phyloP scores from a whole-genome alignment of 2,888 invertebrate species.

The Pandemis corylana region DNA sequence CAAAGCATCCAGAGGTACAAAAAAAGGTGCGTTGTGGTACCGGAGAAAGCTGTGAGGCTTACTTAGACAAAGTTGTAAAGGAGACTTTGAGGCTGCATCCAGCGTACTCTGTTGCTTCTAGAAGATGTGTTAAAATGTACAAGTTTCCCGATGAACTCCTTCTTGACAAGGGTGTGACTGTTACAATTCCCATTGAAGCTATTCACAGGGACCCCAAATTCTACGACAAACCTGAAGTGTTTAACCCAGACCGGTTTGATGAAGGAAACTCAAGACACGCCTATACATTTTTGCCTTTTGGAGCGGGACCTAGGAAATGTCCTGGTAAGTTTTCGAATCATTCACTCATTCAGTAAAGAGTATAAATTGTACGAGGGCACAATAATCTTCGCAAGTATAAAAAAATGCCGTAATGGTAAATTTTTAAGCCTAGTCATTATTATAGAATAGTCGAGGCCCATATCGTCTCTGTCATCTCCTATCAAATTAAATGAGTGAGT shows the following conservation, averaged over 20 bases:
- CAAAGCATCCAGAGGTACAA: constrained; percentile 64
- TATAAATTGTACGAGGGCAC: too few relatives aligned
- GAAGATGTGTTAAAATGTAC: constrained; percentile 72
- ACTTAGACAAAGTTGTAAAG: constrained; percentile 68
- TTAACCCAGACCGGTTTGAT: constrained; percentile 70
- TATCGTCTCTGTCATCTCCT: too few relatives aligned
- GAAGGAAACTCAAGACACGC: constrained; percentile 57
- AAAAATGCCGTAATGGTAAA: too few relatives aligned
- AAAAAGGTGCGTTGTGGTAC: constrained; percentile 61
- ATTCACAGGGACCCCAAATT: constrained; percentile 69
- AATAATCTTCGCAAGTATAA: too few relatives aligned
- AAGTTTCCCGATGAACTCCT: constrained; percentile 67
- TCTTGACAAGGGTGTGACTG: constrained; percentile 70
- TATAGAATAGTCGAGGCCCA: too few relatives aligned
- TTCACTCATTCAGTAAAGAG: too few relatives aligned
- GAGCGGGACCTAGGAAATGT: constrained; percentile 77
- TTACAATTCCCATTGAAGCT: constrained; percentile 71
- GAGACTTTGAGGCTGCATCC: constrained; percentile 76
- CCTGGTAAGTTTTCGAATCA: constrained; percentile 64
- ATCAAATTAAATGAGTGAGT: too few relatives aligned
- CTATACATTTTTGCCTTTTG: constrained; percentile 72
- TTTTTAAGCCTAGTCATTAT: too few relatives aligned
- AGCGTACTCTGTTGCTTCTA: constrained; percentile 68
- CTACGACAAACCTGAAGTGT: constrained; percentile 64
- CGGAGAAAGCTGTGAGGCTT: constrained; percentile 55